These are phyloP conservation scores for Anneissia japonica DNA, from an alignment of 35 echinoderm and acorn worm species.

Conservation along the genomic window DNA sequence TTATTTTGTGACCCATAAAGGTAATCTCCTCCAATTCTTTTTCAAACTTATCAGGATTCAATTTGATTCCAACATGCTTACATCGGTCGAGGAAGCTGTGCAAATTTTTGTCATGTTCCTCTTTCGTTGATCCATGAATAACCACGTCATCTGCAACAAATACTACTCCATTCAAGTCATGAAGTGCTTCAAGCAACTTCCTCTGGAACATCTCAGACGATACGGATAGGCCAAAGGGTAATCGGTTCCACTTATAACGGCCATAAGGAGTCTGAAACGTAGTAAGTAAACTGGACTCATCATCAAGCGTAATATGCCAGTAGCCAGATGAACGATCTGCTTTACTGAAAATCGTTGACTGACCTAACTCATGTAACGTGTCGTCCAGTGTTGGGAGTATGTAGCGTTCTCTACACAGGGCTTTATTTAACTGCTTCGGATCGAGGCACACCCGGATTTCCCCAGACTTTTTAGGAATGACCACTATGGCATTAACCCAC, in stretches of 20 bases:
- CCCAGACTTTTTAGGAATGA: neutral
- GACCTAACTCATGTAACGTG: neutral
- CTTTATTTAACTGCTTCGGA: constrained; percentile 17
- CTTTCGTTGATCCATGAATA: constrained; percentile 16
- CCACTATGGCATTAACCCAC: constrained; percentile 7
- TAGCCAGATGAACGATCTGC: constrained; percentile 10
- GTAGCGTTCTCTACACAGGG: constrained; percentile 5
- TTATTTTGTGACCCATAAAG: constrained; percentile 27
- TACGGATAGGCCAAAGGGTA: neutral
- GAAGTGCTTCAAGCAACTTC: neutral
- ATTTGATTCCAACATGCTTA: constrained; percentile 14
- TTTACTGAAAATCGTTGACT: constrained; percentile 16
- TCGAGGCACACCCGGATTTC: constrained; percentile 9
- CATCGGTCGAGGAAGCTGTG: constrained; percentile 13
- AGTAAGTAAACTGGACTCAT: constrained; percentile 2
- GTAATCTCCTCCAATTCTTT: neutral
- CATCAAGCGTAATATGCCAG: constrained; percentile 34
- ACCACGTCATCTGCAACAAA: constrained; percentile 42
- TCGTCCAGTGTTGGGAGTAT: constrained; percentile 9
- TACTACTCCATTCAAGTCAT: neutral
- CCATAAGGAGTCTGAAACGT: constrained; percentile 20
- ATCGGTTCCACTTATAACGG: neutral
- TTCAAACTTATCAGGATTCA: constrained; percentile 16
- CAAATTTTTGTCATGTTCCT: constrained; percentile 7
- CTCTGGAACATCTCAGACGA: constrained; percentile 25